These are phyloP conservation scores for Gopherus flavomarginatus DNA, from an alignment of 2,113 vertebrate species.

Conservation along the genomic window DNA sequence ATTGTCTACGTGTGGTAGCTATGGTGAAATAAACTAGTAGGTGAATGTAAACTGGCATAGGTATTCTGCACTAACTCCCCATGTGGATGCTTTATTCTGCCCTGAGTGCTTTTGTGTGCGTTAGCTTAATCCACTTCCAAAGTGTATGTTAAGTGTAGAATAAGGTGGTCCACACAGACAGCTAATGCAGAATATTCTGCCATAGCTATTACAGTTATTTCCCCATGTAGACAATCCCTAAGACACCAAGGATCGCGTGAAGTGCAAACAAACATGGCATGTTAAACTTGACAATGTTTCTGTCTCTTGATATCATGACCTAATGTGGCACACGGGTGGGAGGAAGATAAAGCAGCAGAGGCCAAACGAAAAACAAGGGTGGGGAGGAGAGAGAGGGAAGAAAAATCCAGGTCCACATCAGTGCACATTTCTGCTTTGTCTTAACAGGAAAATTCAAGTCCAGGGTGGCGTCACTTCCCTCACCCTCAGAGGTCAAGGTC, in stretches of 20 bases:
- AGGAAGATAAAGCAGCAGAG: background rate
- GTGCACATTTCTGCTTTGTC: slow-evolving; percentile 22
- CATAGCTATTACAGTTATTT: background rate
- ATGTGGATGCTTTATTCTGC: background rate
- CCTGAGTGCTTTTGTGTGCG: no score
- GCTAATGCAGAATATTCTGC: background rate
- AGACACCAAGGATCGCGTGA: background rate
- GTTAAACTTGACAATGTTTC: background rate
- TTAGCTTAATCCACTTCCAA: background rate
- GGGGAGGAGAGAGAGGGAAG: background rate
- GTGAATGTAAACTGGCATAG: background rate
- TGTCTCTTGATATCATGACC: background rate
- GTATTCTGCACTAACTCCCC: background rate
- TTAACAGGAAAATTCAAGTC: slow-evolving; percentile 83
- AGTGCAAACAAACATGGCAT: background rate
- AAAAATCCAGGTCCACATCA: background rate
- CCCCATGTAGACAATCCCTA: background rate
- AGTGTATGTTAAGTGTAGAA: background rate
- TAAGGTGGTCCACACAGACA: background rate
- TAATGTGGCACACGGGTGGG: background rate
- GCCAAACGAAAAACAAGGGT: background rate
- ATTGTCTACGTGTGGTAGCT: background rate
- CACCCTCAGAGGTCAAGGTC: slow-evolving; percentile 80
- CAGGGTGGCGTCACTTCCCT: slow-evolving; percentile 88
- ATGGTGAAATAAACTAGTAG: background rate